These are phyloP conservation scores for Tenrec ecaudatus DNA, from an alignment of 2,113 vertebrate species.

Conservation along the genomic window DNA sequence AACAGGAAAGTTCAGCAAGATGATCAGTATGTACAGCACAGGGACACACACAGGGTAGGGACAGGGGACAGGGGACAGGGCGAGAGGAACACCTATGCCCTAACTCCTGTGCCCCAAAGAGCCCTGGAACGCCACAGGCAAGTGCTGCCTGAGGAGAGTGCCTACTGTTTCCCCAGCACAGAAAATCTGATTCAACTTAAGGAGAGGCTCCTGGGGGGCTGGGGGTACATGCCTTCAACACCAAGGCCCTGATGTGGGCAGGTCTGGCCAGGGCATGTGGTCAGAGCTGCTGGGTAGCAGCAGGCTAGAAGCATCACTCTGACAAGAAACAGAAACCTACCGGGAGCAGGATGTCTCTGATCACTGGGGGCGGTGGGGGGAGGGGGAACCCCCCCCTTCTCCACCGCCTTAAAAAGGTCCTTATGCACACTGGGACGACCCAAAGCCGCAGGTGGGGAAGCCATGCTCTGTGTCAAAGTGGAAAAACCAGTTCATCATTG, in stretches of 20 bases:
- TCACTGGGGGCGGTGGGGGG: too few species aligned
- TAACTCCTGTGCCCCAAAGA: not conserved
- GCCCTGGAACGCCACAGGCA: not conserved
- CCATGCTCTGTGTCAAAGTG: not conserved
- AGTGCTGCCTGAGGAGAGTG: not conserved
- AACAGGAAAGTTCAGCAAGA: not conserved
- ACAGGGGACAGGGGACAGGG: not conserved
- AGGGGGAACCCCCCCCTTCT: not conserved
- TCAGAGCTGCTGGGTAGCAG: accelerated
- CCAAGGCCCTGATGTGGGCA: not conserved
- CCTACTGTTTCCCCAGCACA: not conserved
- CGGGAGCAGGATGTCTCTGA: not conserved
- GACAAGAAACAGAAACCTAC: not conserved
- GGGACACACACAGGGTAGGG: not conserved
- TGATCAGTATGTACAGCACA: not conserved
- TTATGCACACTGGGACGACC: not conserved
- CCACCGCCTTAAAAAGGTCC: too few species aligned
- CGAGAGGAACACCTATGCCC: not conserved
- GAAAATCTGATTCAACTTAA: not conserved
- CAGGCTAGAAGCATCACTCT: not conserved
- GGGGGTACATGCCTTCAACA: not conserved
- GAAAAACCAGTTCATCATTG: not conserved
- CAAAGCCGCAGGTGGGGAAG: not conserved
- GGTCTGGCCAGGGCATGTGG: not conserved
- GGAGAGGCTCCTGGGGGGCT: not conserved